Base-by-base conservation (phyloP, 2,113 vertebrate species). In the Tapirus terrestris region DNA sequence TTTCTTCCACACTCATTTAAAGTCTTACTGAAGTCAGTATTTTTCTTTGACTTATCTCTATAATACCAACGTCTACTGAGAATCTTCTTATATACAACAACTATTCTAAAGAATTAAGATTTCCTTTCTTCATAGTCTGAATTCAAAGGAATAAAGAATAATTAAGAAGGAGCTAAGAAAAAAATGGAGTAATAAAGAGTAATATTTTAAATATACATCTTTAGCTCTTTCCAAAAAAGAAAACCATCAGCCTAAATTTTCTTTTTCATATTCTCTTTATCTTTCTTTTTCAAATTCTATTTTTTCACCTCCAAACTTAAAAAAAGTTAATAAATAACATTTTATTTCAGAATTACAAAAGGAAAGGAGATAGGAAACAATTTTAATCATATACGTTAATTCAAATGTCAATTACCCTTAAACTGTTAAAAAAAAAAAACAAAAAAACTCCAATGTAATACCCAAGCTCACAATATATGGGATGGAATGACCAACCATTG, bases 131-230 rank as follows among this genome's bases (percentile, higher is more conserved):
- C 60, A 93, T 61, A 91, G 29, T 89, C 43, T 96, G 73, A 95
- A 93, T 85, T 93, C 48, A 86, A 96, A 93, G 16, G 3, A 92
- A 84, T 84, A 94, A 79, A 96, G n/a, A 79, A 91, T 21, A 96
- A 91, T n/a, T 79, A 56, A 17, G 96, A 97, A 96, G 43, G 1
- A 89, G 90, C 29, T 91, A 81, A 83, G 53, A 89, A 80, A 89
- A 83, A 97, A 93, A 25, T 85, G 75, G 45, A 77, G 39, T 84
- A 80, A 84, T 45, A 87, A 39, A 48, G 11, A 88, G 51, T 56
- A 91, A 92, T 92, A 95, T 72, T 89, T 97, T 92, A 97, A 81
- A 36, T 94, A 80, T 33, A 9, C 82, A 70, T 27, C 31, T 89
- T 96, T 65, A 96, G 39, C 11, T 68, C 3, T 89, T 96, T 95